Evolutionary conservation across 2,888 invertebrate genomes (phyloP).

Genomic region (Andrena haemorrhoa): DNA sequence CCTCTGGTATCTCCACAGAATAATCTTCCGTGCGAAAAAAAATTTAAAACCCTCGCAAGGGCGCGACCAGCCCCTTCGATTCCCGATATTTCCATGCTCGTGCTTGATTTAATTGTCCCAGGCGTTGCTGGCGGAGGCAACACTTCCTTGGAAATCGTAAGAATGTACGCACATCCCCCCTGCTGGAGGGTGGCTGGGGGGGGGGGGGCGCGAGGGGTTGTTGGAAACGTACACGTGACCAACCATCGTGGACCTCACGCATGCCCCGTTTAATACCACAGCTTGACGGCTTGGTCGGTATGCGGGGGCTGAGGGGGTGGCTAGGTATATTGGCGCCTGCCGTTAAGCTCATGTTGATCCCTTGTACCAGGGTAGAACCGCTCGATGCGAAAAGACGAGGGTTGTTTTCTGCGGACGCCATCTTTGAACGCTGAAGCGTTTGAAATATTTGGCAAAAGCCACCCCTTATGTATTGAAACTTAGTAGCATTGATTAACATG

Average conservation of each 20-base stretch:
- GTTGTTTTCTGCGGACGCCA: slow-evolving; percentile 48
- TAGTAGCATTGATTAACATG: neutral
- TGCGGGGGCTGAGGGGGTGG: slow-evolving; percentile 69
- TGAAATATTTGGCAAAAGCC: neutral
- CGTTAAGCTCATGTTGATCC: slow-evolving; percentile 81
- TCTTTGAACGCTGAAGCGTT: slow-evolving; percentile 34
- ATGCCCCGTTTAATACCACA: slow-evolving; percentile 79
- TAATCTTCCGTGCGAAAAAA: neutral
- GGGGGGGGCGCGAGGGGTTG: slow-evolving; percentile 31
- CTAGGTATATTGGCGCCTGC: slow-evolving; percentile 81
- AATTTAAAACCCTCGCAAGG: neutral
- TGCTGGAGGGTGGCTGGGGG: neutral
- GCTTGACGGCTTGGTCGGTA: slow-evolving; percentile 76
- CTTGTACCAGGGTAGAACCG: slow-evolving; percentile 73
- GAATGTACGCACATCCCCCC: slow-evolving; percentile 56
- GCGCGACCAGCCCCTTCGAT: neutral
- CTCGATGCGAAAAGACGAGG: slow-evolving; percentile 67
- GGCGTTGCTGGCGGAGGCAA: slow-evolving; percentile 16
- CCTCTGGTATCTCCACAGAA: too few species aligned
- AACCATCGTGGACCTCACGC: slow-evolving; percentile 74
- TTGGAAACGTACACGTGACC: slow-evolving; percentile 69
- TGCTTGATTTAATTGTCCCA: slow-evolving; percentile 46
- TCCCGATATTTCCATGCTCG: neutral
- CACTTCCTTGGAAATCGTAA: slow-evolving; percentile 66
- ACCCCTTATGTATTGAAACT: neutral